Base-by-base conservation (phyloP, 2,888 invertebrate species). In the Thysanoteuthis rhombus region DNA sequence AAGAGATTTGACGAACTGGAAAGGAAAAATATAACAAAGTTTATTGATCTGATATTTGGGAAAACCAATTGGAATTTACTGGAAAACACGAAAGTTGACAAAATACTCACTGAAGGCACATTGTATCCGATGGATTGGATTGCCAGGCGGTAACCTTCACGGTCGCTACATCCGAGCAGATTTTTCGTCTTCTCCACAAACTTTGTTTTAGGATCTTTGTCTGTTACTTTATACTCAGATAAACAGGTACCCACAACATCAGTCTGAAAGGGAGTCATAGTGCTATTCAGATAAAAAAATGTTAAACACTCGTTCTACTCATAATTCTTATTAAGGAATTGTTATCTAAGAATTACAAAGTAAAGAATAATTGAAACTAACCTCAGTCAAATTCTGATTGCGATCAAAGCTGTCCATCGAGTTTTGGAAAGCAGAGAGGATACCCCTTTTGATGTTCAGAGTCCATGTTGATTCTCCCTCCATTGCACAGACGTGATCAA, bases 401-500 rank as follows among this genome's bases (percentile, higher is more conserved):
- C 98, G 98, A 97, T 99, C 98, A 95, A 99, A 98, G 94, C 98
- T 95, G 39, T 96, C 97, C 99, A 99, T 99, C 94, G 98, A 98
- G 96, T 99, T 99, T 97, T 99, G 99, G 94, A 99, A 97, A 96
- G 98, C 97, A 0, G 99, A 99, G 93, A 99, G 98, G 94, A 99
- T 98, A 4, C 98, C 99, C 95, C 99, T 98, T 97, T 99, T 99
- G 96, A 99, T 98, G 97, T 99, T 99, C 93, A 99, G 98, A 0
- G 98, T 98, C 96, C 98, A 98, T 38, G 98, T 98, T 0, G 98
- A 98, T 96, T 99, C 99, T 96, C 99, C 99, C 0, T 97, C 98
- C 94, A 98, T 98, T 0, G 98, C 97, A 96, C 99, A 99, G 95
- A 99, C 98, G 12, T 98, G 97, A 92, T 98, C 98, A 92, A 99